phyloP scores from a whole-genome alignment of 2,888 invertebrate species.

The Plebejus melissa region DNA sequence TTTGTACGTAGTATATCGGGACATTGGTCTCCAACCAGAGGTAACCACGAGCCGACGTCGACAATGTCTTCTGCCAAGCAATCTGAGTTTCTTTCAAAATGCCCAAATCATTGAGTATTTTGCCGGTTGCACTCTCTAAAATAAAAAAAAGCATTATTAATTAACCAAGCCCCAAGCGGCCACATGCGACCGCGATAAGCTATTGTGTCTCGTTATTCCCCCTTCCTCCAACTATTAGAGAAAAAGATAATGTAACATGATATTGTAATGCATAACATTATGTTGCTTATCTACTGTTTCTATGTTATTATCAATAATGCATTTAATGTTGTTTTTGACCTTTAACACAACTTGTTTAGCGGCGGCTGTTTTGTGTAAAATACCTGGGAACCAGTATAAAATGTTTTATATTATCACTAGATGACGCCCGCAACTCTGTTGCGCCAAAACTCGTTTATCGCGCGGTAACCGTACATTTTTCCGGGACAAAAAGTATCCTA shows the following conservation, averaged over 20 bases:
- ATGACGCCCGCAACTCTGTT: too few relatives aligned
- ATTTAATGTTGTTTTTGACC: background rate
- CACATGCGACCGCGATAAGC: too few relatives aligned
- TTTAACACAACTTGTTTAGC: background rate
- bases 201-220: too few relatives aligned
- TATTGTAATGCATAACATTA: background rate
- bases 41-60: slow-evolving; percentile 81
- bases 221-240: background rate
- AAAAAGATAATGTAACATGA: background rate
- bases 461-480: too few relatives aligned
- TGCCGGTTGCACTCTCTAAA: slow-evolving; percentile 82
- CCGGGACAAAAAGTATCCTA: too few relatives aligned
- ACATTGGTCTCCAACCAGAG: slow-evolving; percentile 83
- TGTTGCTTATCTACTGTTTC: background rate
- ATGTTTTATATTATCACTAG: background rate
- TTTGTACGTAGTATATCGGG: slow-evolving; percentile 82
- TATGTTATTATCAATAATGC: background rate
- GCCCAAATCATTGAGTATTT: slow-evolving; percentile 82
- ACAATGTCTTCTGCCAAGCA: slow-evolving; percentile 80
- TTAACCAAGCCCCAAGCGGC: too few relatives aligned
- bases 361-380: background rate
- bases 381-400: background rate
- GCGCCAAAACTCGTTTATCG: too few relatives aligned
- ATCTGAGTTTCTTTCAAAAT: slow-evolving; percentile 81
- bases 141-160: slow-evolving; percentile 9